Percentiles rank a stretch among this genome's conserved stretches.
phyloP scores from a whole-genome alignment of 2,888 invertebrate species.

The Steinernema hermaphroditum region DNA sequence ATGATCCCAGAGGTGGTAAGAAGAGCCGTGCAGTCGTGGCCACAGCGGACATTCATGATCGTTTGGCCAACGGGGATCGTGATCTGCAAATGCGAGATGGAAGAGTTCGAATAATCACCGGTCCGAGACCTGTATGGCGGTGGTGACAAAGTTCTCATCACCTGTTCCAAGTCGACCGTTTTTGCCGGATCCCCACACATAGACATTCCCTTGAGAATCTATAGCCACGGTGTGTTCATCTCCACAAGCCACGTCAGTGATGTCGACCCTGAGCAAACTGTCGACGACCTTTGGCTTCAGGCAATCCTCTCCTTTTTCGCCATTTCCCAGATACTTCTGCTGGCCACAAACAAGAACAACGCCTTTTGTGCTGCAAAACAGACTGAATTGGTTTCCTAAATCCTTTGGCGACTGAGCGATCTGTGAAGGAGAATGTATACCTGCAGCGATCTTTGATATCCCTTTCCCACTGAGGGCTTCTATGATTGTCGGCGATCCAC shows the following conservation, averaged over 20 bases:
- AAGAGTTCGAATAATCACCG: no score
- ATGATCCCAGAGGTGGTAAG: conserved; percentile 70
- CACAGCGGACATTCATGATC: conserved; percentile 44
- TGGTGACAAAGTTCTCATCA: conserved; percentile 70
- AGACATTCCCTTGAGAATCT: conserved; percentile 73
- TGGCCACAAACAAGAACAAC: conserved; percentile 76
- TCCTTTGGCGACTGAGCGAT: no score
- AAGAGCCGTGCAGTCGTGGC: conserved; percentile 43
- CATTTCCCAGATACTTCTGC: conserved; percentile 70
- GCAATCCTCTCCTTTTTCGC: conserved; percentile 42
- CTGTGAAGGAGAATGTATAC: no score
- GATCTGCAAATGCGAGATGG: conserved; percentile 45
- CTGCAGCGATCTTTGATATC: conserved; percentile 69
- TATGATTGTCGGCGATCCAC: conserved; percentile 72
- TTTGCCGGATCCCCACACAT: conserved; percentile 74
- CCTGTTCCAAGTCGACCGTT: conserved; percentile 73
- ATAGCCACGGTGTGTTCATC: conserved; percentile 74
- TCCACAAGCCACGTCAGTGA: conserved; percentile 73
- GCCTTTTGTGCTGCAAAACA: conserved; percentile 75
- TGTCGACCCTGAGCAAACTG: conserved; percentile 71
- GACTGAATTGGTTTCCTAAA: conserved; percentile 70
- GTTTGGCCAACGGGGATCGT: conserved; percentile 47
- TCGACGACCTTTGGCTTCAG: conserved; percentile 72
- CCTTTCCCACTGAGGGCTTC: conserved; percentile 74
- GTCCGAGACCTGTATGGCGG: conserved; percentile 37